Percentiles rank a stretch among this genome's conserved stretches.
Conservation (phyloP, 2,888 invertebrate species). For the Phragmatobia fuliginosa region DNA sequence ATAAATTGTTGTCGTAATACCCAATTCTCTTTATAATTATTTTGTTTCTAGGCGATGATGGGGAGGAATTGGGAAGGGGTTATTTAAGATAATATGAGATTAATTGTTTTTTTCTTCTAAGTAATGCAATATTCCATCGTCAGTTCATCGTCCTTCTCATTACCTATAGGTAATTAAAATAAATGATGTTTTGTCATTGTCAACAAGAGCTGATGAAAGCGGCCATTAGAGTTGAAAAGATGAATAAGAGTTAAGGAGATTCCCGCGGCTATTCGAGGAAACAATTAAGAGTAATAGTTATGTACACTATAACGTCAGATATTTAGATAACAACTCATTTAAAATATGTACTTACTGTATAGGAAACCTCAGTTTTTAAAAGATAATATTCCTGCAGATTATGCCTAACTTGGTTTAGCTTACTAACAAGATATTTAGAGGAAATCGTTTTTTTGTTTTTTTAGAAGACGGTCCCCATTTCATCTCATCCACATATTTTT, state of each 20-base stretch:
- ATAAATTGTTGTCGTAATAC: no score
- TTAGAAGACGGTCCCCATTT: no score
- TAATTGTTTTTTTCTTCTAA: no score
- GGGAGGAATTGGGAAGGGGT: no score
- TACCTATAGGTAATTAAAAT: background rate
- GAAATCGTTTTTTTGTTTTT: no score
- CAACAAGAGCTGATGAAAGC: conserved; percentile 3
- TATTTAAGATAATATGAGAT: no score
- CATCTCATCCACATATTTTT: no score
- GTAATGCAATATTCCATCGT: background rate
- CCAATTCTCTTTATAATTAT: no score
- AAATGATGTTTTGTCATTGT: background rate
- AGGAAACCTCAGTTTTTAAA: background rate
- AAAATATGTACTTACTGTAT: background rate
- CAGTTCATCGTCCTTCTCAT: background rate
- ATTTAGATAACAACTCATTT: background rate
- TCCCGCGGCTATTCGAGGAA: background rate
- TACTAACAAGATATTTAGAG: no score
- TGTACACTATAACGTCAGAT: background rate
- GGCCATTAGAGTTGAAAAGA: background rate
- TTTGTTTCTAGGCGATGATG: no score
- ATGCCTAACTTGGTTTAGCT: no score
- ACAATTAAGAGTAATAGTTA: background rate
- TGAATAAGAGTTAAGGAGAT: conserved; percentile 9
- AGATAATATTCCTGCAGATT: background rate